Percentiles rank a stretch among this genome's conserved stretches.
These are phyloP conservation scores for Heliconius charithonia DNA, from an alignment of 2,888 invertebrate genomes.

Conservation along the genomic window DNA sequence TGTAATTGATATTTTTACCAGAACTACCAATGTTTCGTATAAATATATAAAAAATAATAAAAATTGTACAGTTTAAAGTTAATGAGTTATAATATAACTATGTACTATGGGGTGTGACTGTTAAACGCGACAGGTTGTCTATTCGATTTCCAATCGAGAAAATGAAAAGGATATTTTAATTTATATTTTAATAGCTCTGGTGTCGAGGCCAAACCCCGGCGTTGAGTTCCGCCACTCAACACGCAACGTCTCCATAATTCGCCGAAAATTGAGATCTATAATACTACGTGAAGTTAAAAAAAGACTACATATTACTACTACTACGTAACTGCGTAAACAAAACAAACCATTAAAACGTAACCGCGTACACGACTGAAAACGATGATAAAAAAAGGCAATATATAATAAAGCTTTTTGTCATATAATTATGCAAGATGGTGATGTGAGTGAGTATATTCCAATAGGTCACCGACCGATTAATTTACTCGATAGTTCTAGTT, in stretches of 20 bases:
- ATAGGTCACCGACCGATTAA: conserved; percentile 72
- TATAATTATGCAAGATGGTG: conserved; percentile 36
- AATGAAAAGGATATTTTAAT: neutral
- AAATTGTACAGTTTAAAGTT: no score
- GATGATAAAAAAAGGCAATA: neutral
- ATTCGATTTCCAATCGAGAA: neutral
- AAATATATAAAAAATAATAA: no score
- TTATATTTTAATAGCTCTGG: neutral
- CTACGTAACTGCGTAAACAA: no score
- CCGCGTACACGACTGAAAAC: neutral
- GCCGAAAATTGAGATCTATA: no score
- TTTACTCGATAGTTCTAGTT: conserved; percentile 67
- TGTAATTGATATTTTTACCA: no score
- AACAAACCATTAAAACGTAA: no score
- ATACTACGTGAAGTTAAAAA: no score
- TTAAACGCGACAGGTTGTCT: neutral
- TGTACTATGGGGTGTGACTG: neutral
- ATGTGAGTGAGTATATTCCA: conserved; percentile 25
- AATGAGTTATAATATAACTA: no score
- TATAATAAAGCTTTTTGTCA: neutral
- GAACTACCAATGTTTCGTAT: no score
- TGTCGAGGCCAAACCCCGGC: neutral
- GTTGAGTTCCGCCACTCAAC: neutral
- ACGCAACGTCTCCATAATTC: neutral
- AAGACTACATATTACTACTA: no score